Evolutionary conservation across 2,113 vertebrate genomes (phyloP).

Genomic region (Danionella cerebrum): DNA sequence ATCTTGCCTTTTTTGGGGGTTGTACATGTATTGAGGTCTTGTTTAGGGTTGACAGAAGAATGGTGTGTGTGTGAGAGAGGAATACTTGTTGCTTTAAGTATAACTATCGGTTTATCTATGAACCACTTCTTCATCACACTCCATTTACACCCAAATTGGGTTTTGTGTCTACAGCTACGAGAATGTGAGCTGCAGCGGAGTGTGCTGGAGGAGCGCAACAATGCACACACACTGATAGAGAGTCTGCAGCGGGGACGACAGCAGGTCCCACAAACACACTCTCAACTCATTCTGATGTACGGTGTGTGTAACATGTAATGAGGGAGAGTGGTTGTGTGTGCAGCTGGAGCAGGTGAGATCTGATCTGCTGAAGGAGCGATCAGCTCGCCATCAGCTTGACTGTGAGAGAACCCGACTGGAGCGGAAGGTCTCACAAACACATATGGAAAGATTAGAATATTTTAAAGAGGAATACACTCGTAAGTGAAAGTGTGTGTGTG

Average conservation of each 20-base stretch:
- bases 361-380: constrained; percentile 84
- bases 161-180: constrained; percentile 69
- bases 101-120: too few relatives aligned
- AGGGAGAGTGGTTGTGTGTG: constrained; percentile 19
- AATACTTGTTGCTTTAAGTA: too few relatives aligned
- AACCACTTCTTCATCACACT: too few relatives aligned
- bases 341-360: constrained; percentile 86
- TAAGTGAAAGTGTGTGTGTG: too few relatives aligned
- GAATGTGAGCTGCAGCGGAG: constrained; percentile 76
- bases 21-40: too few relatives aligned
- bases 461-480: too few relatives aligned
- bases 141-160: too few relatives aligned
- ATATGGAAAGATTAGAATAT: too few relatives aligned
- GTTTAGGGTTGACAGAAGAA: too few relatives aligned
- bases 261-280: constrained; percentile 47
- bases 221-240: constrained; percentile 77
- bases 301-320: constrained; percentile 17
- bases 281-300: too few relatives aligned
- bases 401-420: constrained; percentile 91
- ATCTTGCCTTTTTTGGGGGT: too few relatives aligned
- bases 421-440: constrained; percentile 73
- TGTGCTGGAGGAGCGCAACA: constrained; percentile 79
- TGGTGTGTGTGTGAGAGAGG: too few relatives aligned
- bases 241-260: constrained; percentile 78
- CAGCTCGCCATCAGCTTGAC: constrained; percentile 80